A percentile compares a stretch with the other conserved stretches of the same genome.
These are phyloP conservation scores for Dendronephthya gigantea DNA, from an alignment of 64 coral and sea anemone species.

Conservation along the genomic window DNA sequence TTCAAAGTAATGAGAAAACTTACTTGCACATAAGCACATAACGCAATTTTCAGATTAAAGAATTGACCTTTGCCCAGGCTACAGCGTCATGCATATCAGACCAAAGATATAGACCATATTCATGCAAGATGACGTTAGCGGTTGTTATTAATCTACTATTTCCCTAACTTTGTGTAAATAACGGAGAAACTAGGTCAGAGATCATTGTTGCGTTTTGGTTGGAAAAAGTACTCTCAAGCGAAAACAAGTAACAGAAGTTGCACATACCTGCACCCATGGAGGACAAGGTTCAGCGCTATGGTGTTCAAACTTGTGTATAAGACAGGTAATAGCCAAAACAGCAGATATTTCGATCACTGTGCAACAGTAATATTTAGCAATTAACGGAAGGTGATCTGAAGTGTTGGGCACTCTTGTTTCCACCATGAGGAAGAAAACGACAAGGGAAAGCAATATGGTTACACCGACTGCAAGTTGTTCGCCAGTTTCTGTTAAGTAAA, in stretches of 20 bases:
- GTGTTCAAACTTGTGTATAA: constrained; percentile 54
- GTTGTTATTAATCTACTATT: too few relatives aligned
- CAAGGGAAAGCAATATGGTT: constrained; percentile 64
- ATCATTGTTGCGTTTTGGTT: neutral
- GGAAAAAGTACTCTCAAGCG: neutral
- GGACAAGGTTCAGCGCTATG: constrained; percentile 40
- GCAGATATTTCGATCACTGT: constrained; percentile 64
- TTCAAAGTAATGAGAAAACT: too few relatives aligned
- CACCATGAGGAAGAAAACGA: constrained; percentile 92
- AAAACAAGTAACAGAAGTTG: neutral
- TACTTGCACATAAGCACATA: too few relatives aligned
- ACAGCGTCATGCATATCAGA: too few relatives aligned
- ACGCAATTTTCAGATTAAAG: too few relatives aligned
- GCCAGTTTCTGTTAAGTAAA: constrained; percentile 62
- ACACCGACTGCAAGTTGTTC: constrained; percentile 88
- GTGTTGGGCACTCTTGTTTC: constrained; percentile 55
- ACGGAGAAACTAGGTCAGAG: too few relatives aligned
- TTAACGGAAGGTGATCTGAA: constrained; percentile 62
- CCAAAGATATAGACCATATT: too few relatives aligned
- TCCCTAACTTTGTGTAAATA: neutral
- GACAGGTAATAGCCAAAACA: constrained; percentile 53
- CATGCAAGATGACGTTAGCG: too few relatives aligned
- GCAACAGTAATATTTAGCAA: constrained; percentile 92
- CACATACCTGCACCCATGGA: constrained; percentile 53
- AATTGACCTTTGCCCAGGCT: too few relatives aligned